phyloP scores from a whole-genome alignment of 1,140 invertebrate species.

The Bombus fervidus region DNA sequence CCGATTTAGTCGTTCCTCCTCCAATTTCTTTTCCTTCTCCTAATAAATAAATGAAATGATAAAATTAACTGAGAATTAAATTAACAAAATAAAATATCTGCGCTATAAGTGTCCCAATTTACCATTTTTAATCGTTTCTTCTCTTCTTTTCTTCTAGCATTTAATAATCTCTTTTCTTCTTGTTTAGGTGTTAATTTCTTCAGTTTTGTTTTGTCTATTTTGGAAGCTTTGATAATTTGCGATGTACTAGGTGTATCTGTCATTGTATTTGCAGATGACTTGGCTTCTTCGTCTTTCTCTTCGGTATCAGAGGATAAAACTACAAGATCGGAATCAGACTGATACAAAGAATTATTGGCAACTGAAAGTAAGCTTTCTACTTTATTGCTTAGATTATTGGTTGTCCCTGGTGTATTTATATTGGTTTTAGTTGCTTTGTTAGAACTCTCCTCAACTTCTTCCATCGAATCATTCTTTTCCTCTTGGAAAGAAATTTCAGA shows the following conservation, averaged over 20 bases:
- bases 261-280: conserved; percentile 26
- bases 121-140: conserved; percentile 83
- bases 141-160: conserved; percentile 83
- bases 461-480: conserved; percentile 68
- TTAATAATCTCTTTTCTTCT: conserved; percentile 79
- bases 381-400: conserved; percentile 12
- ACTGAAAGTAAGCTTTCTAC: background rate
- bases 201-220: conserved; percentile 35
- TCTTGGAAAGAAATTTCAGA: conserved; percentile 41
- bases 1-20: conserved; percentile 73
- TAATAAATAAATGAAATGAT: conserved; percentile 67
- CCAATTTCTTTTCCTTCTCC: conserved; percentile 83
- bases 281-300: conserved; percentile 70
- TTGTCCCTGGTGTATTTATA: conserved; percentile 13
- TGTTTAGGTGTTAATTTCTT: conserved; percentile 77
- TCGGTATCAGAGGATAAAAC: conserved; percentile 64
- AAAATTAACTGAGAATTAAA: conserved; percentile 8
- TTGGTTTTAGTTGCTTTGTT: background rate
- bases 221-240: conserved; percentile 24
- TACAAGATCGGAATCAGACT: conserved; percentile 52
- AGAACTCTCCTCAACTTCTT: conserved; percentile 30
- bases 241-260: background rate
- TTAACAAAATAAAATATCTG: conserved; percentile 13
- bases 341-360: background rate
- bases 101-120: conserved; percentile 32